Percentiles rank a stretch among this genome's conserved stretches.
Conservation (phyloP, 2,797 vertebrate species). For the Sitta carolinensis region DNA sequence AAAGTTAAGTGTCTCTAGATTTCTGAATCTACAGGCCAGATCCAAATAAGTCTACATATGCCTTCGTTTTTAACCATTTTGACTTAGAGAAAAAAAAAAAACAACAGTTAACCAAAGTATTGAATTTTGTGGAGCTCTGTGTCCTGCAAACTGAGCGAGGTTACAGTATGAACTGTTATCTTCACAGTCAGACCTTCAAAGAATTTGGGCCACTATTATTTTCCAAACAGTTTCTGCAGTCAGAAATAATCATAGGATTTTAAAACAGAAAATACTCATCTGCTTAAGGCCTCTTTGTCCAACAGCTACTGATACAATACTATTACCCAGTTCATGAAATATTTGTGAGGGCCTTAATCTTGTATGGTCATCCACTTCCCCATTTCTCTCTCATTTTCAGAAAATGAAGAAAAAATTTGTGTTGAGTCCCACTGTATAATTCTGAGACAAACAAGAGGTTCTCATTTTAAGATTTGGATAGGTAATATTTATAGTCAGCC, state of each 20-base stretch:
- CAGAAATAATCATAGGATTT: neutral
- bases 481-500: neutral
- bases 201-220: neutral
- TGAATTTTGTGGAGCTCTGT: neutral
- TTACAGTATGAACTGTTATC: neutral
- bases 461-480: neutral
- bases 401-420: neutral
- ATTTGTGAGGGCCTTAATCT: neutral
- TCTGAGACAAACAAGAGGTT: neutral
- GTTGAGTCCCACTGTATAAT: neutral
- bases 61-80: neutral
- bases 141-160: neutral
- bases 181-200: neutral
- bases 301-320: neutral
- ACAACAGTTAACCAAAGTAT: fast-evolving
- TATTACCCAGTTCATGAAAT: neutral
- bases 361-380: neutral
- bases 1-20: neutral
- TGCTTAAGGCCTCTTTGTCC: neutral
- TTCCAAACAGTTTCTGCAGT: neutral
- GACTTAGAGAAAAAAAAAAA: neutral
- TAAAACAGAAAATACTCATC: neutral
- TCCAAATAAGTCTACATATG: neutral
- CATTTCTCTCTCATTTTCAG: neutral
- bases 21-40: neutral